A percentile compares a stretch with the other conserved stretches of the same genome.
These are phyloP conservation scores for Jacana jacana DNA, from an alignment of 2,113 vertebrate species.

Conservation along the genomic window DNA sequence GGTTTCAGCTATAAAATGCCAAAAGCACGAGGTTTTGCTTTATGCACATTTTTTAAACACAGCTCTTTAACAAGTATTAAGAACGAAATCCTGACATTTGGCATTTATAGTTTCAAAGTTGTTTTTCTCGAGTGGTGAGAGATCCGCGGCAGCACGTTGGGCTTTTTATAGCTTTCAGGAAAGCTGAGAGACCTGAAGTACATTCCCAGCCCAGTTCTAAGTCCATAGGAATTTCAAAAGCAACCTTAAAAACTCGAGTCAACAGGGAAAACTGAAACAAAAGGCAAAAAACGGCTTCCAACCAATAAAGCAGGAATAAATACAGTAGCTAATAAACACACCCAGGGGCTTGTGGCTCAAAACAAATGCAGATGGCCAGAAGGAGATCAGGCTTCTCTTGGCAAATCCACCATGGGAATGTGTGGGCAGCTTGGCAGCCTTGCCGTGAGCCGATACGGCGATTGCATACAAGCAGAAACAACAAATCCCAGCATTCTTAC, in stretches of 20 bases:
- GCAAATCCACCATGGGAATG: conserved; percentile 32
- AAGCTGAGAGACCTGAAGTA: not conserved
- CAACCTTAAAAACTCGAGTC: not conserved
- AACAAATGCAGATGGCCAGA: conserved; percentile 38
- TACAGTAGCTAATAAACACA: conserved; percentile 46
- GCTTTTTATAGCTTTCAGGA: not conserved
- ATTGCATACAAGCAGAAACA: not conserved
- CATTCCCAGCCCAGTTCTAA: not conserved
- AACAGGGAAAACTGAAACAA: not conserved
- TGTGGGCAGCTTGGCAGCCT: conserved; percentile 45
- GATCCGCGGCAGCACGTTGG: not conserved
- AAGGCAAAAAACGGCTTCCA: not conserved
- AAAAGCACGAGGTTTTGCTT: not conserved
- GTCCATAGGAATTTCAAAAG: not conserved
- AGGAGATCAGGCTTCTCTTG: conserved; percentile 21
- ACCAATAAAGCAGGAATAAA: not conserved
- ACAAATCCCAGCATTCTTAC: not conserved
- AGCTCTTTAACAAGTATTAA: not conserved
- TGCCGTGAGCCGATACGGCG: not conserved
- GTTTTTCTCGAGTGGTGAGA: not conserved
- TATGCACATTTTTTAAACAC: not conserved
- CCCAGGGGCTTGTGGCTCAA: conserved; percentile 3
- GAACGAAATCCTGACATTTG: not conserved
- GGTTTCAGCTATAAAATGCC: not conserved
- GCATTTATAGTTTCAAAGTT: not conserved